Evolutionary conservation across 2,888 invertebrate species (phyloP).

Genomic region (Gymnosoma rotundatum): DNA sequence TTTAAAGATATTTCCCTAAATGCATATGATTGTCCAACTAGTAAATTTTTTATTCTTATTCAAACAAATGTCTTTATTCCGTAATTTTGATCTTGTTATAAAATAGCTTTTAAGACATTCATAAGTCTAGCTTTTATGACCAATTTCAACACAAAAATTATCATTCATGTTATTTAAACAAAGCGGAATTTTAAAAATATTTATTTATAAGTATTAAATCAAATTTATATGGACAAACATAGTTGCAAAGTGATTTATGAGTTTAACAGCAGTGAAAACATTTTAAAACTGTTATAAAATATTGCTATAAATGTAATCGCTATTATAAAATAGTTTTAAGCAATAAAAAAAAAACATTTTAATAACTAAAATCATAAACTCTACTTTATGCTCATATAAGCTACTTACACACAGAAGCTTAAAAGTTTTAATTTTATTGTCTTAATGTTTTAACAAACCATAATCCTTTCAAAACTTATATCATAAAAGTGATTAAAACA

Average conservation of each 20-base stretch:
- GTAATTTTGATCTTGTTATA: too few relatives aligned
- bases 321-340: conserved; percentile 4
- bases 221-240: not conserved
- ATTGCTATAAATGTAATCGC: conserved; percentile 1
- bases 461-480: conserved; percentile 4
- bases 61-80: too few relatives aligned
- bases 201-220: not conserved
- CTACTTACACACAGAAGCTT: conserved; percentile 59
- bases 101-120: too few relatives aligned
- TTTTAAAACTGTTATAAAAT: not conserved
- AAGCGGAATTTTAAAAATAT: not conserved
- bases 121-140: not conserved
- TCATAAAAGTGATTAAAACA: conserved; percentile 65
- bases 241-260: conserved; percentile 30
- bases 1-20: too few relatives aligned
- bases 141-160: not conserved
- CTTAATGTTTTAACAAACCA: conserved; percentile 27
- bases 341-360: not conserved
- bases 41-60: too few relatives aligned
- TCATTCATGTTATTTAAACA: not conserved
- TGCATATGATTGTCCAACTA: too few relatives aligned
- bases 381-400: conserved; percentile 19
- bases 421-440: conserved; percentile 42
- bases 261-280: not conserved
- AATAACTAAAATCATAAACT: not conserved